phyloP scores from a whole-genome alignment of 2,888 invertebrate species.

The Cephus pulcher region DNA sequence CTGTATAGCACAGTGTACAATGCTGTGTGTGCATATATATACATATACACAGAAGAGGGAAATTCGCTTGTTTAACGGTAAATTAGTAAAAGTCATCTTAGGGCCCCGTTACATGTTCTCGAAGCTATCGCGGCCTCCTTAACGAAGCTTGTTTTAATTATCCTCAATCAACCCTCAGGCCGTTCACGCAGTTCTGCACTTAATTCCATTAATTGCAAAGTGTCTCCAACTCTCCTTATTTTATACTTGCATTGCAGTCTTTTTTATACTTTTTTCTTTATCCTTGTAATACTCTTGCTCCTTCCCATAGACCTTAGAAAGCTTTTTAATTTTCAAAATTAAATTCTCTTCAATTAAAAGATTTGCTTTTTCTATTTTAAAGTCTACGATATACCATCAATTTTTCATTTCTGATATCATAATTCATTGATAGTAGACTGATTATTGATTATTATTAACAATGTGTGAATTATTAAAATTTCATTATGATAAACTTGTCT shows the following conservation, averaged over 20 bases:
- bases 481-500: too few relatives aligned
- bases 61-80: constrained; percentile 8
- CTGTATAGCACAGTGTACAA: not conserved
- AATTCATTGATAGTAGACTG: too few relatives aligned
- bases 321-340: too few relatives aligned
- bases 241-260: not conserved
- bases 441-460: too few relatives aligned
- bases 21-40: not conserved
- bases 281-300: too few relatives aligned
- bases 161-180: constrained; percentile 46
- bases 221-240: constrained; percentile 30
- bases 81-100: constrained; percentile 17
- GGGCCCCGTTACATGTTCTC: constrained; percentile 2
- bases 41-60: not conserved
- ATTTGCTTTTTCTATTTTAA: too few relatives aligned
- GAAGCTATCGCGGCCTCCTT: constrained; percentile 24
- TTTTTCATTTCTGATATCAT: too few relatives aligned
- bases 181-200: constrained; percentile 26
- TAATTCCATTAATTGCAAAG: constrained; percentile 53
- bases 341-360: too few relatives aligned
- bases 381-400: too few relatives aligned
- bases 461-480: too few relatives aligned
- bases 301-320: too few relatives aligned
- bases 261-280: constrained; percentile 4
- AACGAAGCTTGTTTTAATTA: constrained; percentile 58